Evolutionary conservation across 1,140 invertebrate genomes (phyloP).

Genomic region (Brachionus manjavacas): DNA sequence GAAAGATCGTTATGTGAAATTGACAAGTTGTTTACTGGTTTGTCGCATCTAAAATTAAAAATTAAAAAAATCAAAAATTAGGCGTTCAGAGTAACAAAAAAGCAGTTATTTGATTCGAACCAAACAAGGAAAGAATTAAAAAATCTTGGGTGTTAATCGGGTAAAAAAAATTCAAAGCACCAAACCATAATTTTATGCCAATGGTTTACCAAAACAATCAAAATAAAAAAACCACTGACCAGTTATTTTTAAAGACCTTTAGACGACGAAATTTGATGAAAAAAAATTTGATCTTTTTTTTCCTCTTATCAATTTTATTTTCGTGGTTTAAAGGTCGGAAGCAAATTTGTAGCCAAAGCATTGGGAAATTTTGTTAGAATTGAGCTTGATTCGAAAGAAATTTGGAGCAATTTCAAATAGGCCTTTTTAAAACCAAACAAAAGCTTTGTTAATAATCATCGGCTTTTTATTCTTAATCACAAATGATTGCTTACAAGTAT

Average conservation of each 20-base stretch:
- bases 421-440: not conserved
- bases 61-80: constrained; percentile 2
- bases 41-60: constrained; percentile 11
- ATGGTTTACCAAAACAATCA: not conserved
- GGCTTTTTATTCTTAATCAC: not conserved
- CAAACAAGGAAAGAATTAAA: not conserved
- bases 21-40: not conserved
- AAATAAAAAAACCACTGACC: not conserved
- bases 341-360: not conserved
- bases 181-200: not conserved
- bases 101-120: constrained; percentile 25
- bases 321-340: not conserved
- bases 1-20: constrained; percentile 12
- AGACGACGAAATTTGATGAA: not conserved
- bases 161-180: constrained; percentile 14
- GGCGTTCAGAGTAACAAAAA: not conserved
- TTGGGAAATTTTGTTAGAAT: not conserved
- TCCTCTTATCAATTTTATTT: not conserved
- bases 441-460: not conserved
- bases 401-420: not conserved
- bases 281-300: not conserved
- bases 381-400: not conserved
- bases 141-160: constrained; percentile 23
- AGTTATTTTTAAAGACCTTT: not conserved
- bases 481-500: constrained; percentile 24